Evolutionary conservation across 2,113 vertebrate genomes (phyloP).

Genomic region (Varanus salvator): DNA sequence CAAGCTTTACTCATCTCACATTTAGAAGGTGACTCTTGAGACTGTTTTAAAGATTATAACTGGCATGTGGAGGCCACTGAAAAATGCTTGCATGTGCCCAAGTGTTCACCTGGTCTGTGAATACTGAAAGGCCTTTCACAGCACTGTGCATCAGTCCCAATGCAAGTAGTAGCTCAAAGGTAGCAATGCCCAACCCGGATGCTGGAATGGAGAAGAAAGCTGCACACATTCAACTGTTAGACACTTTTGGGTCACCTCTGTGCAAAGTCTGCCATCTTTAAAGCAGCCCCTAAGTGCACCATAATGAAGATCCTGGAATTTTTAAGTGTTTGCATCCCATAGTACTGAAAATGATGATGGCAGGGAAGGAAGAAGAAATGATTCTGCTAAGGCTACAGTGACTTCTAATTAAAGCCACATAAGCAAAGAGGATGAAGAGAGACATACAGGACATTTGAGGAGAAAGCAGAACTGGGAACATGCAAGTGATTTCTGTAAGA

Average conservation of each 20-base stretch:
- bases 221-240: neutral
- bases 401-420: rapidly evolving
- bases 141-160: neutral
- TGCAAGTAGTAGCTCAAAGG: no score
- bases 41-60: neutral
- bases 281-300: neutral
- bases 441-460: conserved; percentile 65
- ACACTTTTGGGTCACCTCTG: neutral
- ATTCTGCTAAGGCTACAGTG: conserved; percentile 38
- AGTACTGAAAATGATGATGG: rapidly evolving
- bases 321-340: rapidly evolving
- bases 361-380: rapidly evolving
- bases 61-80: neutral
- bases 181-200: neutral
- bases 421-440: conserved; percentile 14
- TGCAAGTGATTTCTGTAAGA: neutral
- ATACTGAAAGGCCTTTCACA: neutral
- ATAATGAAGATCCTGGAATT: rapidly evolving
- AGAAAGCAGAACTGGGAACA: conserved; percentile 42
- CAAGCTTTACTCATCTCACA: neutral
- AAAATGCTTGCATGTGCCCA: no score
- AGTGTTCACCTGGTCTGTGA: neutral
- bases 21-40: neutral
- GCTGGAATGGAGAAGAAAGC: neutral
- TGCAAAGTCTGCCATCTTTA: neutral